phyloP scores from a whole-genome alignment of 2,113 vertebrate genomes.

The Charina bottae region DNA sequence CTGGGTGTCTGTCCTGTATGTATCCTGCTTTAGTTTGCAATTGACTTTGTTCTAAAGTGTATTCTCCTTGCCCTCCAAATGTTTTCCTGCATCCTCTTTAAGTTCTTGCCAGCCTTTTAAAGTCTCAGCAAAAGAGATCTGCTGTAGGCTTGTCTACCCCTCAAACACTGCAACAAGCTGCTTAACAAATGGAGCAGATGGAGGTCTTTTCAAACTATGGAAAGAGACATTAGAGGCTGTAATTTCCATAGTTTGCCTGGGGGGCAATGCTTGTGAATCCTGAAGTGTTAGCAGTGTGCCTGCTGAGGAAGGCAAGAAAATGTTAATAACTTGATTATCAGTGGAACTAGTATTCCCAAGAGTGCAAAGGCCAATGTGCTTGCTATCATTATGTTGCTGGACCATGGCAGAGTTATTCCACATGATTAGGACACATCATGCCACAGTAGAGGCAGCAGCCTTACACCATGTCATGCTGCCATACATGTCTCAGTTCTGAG shows the following conservation, averaged over 20 bases:
- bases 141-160: conserved; percentile 9
- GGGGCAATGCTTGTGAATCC: not conserved
- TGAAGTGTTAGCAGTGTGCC: not conserved
- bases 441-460: rapidly evolving
- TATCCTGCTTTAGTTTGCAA: not conserved
- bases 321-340: not conserved
- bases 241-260: not conserved
- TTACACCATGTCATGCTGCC: rapidly evolving
- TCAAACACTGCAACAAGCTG: conserved; percentile 1
- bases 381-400: not conserved
- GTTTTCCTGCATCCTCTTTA: not conserved
- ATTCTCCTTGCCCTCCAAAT: not conserved
- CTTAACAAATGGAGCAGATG: rapidly evolving
- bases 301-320: not conserved
- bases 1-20: not conserved
- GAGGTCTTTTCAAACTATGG: not conserved
- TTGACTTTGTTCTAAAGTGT: not conserved
- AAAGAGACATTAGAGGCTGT: not conserved
- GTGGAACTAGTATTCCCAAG: rapidly evolving
- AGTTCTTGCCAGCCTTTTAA: not conserved
- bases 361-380: rapidly evolving
- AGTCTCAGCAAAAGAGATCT: not conserved
- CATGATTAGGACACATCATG: rapidly evolving
- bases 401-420: rapidly evolving
- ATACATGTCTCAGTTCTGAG: conserved; percentile 7